Conservation (phyloP, 1,140 invertebrate species). For the Scaptodrosophila lebanonensis region DNA sequence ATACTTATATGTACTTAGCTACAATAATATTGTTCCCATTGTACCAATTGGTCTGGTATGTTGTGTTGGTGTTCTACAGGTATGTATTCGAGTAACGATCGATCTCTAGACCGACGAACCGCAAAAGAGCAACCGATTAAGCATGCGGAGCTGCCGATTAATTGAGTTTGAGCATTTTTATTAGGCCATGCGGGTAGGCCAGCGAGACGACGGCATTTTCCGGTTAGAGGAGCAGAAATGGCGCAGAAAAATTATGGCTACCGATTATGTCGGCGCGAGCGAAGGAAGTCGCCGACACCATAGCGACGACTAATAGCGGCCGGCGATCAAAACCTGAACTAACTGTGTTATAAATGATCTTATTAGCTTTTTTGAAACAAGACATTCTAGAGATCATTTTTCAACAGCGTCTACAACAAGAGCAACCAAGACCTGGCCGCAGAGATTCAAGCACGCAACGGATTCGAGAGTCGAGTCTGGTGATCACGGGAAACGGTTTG, state of each 20-base stretch:
- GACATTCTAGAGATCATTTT: constrained; percentile 72
- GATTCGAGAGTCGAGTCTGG: constrained; percentile 5
- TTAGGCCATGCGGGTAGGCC: constrained; percentile 27
- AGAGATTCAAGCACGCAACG: constrained; percentile 47
- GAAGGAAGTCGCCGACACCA: constrained; percentile 45
- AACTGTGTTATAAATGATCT: constrained; percentile 75
- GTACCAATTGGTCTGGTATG: constrained; percentile 6
- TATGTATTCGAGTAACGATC: constrained; percentile 27
- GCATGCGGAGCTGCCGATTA: constrained; percentile 56
- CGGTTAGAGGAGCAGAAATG: neutral
- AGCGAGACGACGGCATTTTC: neutral
- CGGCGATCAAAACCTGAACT: constrained; percentile 45
- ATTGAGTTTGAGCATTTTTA: constrained; percentile 64
- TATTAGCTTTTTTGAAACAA: constrained; percentile 75
- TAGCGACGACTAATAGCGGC: constrained; percentile 6
- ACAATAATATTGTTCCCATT: neutral
- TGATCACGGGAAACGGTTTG: constrained; percentile 30
- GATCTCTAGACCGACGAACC: constrained; percentile 24
- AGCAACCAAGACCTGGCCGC: constrained; percentile 1
- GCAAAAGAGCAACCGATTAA: constrained; percentile 1
- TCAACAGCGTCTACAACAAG: constrained; percentile 49
- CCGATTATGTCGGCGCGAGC: constrained; percentile 14
- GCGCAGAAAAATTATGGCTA: constrained; percentile 26
- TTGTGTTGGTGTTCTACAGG: constrained; percentile 39
- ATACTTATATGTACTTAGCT: no score